These are phyloP conservation scores for Ptychochromis oligacanthus DNA, from an alignment of 2,113 vertebrate genomes.

Conservation along the genomic window DNA sequence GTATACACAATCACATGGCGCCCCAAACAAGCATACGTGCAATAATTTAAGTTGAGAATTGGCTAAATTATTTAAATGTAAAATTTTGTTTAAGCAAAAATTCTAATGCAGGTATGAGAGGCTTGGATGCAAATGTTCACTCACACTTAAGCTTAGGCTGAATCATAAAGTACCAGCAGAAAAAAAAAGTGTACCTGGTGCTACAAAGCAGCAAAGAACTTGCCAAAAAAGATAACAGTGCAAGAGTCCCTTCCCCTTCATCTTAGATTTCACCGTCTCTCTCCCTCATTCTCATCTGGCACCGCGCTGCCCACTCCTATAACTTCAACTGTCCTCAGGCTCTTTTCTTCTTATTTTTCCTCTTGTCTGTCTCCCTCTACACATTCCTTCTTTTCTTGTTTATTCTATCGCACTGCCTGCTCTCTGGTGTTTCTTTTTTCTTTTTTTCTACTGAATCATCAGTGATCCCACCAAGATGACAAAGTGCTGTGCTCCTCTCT, in stretches of 20 bases:
- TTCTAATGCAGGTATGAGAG: neutral
- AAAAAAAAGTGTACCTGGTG: conserved; percentile 14
- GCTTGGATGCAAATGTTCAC: neutral
- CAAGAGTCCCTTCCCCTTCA: conserved; percentile 21
- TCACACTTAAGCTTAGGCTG: neutral
- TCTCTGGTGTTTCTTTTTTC: conserved; percentile 43
- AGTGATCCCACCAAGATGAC: conserved; percentile 48
- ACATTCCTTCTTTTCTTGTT: conserved; percentile 44
- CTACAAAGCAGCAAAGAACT: conserved; percentile 17
- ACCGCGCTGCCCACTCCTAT: conserved; percentile 48
- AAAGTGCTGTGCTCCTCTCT: conserved; percentile 41
- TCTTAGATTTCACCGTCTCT: conserved; percentile 19
- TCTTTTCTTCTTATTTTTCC: conserved; percentile 48
- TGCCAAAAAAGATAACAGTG: conserved; percentile 24
- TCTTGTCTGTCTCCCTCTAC: conserved; percentile 26
- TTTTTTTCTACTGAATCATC: conserved; percentile 58
- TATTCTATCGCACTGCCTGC: conserved; percentile 51
- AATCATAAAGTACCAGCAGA: neutral
- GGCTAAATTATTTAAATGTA: neutral
- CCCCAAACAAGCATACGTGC: neutral
- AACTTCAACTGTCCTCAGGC: conserved; percentile 50
- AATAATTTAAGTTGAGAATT: neutral
- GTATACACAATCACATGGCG: neutral
- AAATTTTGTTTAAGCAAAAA: neutral
- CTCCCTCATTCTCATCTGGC: conserved; percentile 29